A percentile compares a stretch with the other conserved stretches of the same genome.
These are phyloP conservation scores for Bradypus variegatus DNA, from an alignment of 2,797 vertebrate genomes.

Conservation along the genomic window DNA sequence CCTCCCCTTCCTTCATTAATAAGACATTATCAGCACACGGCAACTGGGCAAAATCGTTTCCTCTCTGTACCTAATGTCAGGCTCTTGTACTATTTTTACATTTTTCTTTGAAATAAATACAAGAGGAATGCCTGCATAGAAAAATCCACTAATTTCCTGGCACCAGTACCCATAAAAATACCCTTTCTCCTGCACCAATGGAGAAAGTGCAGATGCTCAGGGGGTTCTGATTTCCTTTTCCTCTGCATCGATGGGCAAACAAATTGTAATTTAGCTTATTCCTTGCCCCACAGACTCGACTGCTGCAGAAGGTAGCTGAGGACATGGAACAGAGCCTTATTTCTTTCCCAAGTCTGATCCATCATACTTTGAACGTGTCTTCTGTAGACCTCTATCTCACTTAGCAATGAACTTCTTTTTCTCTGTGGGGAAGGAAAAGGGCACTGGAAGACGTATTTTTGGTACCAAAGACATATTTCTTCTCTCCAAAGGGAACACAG, in stretches of 20 bases:
- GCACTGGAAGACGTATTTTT: neutral
- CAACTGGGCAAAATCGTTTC: neutral
- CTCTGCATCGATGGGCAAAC: neutral
- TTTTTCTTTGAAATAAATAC: neutral
- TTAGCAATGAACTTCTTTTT: neutral
- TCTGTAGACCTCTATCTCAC: neutral
- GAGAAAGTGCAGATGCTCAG: neutral
- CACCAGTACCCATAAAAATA: neutral
- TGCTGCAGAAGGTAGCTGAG: too few relatives aligned
- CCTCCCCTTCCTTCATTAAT: neutral
- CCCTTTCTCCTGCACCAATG: neutral
- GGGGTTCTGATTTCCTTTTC: too few relatives aligned
- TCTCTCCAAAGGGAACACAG: neutral
- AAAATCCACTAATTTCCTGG: neutral
- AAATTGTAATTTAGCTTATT: neutral
- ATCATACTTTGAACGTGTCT: neutral
- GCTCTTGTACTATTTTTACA: neutral
- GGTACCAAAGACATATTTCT: neutral
- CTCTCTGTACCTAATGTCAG: neutral
- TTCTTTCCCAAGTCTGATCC: neutral
- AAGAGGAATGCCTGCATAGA: neutral
- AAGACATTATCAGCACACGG: neutral
- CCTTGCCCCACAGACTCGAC: neutral
- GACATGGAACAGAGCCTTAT: accelerated
- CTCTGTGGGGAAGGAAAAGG: neutral